phyloP scores from a whole-genome alignment of 2,797 vertebrate genomes.

The Hydrophis major region DNA sequence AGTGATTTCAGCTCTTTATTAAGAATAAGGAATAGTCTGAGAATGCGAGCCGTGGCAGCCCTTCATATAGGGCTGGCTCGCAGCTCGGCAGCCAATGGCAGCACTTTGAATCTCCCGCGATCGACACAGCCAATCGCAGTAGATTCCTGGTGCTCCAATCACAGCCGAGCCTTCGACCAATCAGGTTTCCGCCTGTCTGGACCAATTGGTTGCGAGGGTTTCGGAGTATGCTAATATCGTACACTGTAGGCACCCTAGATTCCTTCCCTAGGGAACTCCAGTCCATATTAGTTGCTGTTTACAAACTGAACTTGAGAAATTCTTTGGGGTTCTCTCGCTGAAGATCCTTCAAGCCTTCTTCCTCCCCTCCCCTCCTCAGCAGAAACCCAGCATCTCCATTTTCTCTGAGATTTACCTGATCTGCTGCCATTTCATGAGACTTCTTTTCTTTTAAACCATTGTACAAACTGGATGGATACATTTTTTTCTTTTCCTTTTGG shows the following conservation, averaged over 20 bases:
- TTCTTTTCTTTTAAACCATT: slow-evolving; percentile 55
- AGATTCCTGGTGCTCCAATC: too few relatives aligned
- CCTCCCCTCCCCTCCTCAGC: slow-evolving; percentile 47
- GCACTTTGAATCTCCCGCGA: too few relatives aligned
- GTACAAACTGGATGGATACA: slow-evolving; percentile 53
- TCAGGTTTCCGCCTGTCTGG: too few relatives aligned
- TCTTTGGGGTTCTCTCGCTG: slow-evolving; percentile 8
- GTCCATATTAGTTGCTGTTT: slow-evolving; percentile 45
- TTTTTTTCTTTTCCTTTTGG: slow-evolving; percentile 41
- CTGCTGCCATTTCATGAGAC: slow-evolving; percentile 68
- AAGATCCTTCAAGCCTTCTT: slow-evolving; percentile 39
- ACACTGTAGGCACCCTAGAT: neutral
- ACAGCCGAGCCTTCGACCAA: too few relatives aligned
- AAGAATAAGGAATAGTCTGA: too few relatives aligned
- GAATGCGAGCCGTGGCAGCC: too few relatives aligned
- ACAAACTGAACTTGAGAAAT: slow-evolving; percentile 32
- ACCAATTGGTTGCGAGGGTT: too few relatives aligned
- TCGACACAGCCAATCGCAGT: too few relatives aligned
- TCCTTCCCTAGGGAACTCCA: neutral
- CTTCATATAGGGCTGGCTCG: too few relatives aligned
- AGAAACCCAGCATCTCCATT: slow-evolving; percentile 68
- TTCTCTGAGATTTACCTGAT: slow-evolving; percentile 67
- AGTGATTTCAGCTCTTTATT: too few relatives aligned
- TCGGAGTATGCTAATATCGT: too few relatives aligned
- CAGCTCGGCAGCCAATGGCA: too few relatives aligned